phyloP scores from a whole-genome alignment of 2,797 vertebrate species.

The Podargus strigoides region DNA sequence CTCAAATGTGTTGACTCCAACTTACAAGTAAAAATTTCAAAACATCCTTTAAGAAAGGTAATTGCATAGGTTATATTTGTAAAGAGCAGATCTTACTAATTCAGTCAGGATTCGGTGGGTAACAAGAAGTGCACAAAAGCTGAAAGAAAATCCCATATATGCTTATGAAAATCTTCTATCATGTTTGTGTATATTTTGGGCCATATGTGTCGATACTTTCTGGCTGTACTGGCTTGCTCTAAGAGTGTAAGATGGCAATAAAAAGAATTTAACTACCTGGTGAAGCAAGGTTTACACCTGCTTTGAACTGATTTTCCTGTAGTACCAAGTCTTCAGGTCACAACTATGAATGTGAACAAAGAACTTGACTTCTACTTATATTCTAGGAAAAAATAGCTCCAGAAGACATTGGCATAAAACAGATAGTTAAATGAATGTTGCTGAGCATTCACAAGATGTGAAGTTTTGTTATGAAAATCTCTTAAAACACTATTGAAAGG shows the following conservation, averaged over 20 bases:
- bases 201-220: neutral
- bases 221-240: neutral
- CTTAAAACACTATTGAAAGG: neutral
- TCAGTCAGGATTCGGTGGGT: neutral
- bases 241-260: neutral
- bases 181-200: neutral
- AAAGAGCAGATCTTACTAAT: neutral
- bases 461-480: neutral
- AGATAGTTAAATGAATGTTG: neutral
- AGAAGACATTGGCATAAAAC: neutral
- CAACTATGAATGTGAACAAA: neutral
- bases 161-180: neutral
- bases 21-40: neutral
- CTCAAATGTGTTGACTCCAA: neutral
- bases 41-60: neutral
- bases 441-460: neutral
- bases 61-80: neutral
- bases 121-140: neutral
- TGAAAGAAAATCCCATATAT: neutral
- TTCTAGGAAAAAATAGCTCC: neutral
- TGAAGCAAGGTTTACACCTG: neutral
- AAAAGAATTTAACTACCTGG: neutral
- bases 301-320: neutral
- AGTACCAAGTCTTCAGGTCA: neutral
- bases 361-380: neutral